Evolutionary conservation across 2,113 vertebrate genomes (phyloP).

Genomic region (Telmatochromis brichardi): DNA sequence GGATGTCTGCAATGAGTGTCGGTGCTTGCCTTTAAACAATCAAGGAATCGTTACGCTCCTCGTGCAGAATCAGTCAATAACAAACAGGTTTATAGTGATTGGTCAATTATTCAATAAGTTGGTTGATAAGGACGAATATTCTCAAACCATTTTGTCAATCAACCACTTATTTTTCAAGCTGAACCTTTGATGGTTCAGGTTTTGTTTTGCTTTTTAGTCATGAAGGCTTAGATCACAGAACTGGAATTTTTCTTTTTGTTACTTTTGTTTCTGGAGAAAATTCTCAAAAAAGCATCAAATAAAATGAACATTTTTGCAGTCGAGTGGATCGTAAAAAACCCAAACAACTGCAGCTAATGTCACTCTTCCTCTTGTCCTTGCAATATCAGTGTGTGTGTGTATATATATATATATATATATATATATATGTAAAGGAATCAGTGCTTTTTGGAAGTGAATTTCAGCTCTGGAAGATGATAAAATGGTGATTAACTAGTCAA

Average conservation of each 20-base stretch:
- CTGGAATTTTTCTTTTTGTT: background rate
- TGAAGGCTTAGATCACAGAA: background rate
- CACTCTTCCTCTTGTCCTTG: background rate
- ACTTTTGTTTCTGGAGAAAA: background rate
- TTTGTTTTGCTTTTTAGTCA: background rate
- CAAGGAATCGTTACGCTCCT: background rate
- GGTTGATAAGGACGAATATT: background rate
- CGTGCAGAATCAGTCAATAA: background rate
- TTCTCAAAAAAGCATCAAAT: background rate
- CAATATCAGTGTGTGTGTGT: background rate
- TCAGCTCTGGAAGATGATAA: background rate
- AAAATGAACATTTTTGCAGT: background rate
- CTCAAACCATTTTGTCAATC: background rate
- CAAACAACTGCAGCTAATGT: background rate
- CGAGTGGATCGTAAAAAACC: background rate
- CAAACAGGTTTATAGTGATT: background rate
- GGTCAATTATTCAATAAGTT: background rate
- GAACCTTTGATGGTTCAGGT: background rate
- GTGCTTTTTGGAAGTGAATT: background rate
- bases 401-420: too few species aligned
- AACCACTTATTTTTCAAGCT: background rate
- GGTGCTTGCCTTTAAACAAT: conserved; percentile 4
- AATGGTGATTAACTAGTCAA: background rate
- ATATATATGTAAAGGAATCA: background rate
- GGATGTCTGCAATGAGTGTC: conserved; percentile 20